Percentiles rank a stretch among this genome's conserved stretches.
Evolutionary conservation across 2,113 vertebrate genomes (phyloP).

Genomic region (Bufo bufo): DNA sequence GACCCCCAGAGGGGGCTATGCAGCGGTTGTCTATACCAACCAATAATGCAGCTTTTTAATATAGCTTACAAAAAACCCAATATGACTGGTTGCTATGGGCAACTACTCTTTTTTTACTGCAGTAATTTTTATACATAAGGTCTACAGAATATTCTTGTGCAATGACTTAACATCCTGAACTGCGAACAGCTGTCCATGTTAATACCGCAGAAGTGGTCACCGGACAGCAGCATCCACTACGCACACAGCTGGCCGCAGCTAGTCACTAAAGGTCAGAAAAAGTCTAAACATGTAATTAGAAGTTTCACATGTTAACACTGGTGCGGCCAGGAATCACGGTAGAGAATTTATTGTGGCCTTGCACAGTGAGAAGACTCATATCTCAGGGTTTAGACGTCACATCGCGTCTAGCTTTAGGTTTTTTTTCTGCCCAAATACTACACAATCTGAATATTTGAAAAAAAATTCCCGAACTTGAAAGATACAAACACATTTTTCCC

Average conservation of each 20-base stretch:
- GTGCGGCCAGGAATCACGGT: background rate
- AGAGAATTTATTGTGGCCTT: background rate
- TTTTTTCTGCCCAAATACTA: background rate
- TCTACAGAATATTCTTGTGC: background rate
- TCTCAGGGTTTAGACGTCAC: background rate
- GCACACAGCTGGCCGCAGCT: background rate
- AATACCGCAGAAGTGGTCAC: too few relatives aligned
- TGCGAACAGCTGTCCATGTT: background rate
- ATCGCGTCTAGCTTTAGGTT: background rate
- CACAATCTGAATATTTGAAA: background rate
- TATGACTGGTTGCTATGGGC: background rate
- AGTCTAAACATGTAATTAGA: background rate
- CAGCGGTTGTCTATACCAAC: too few relatives aligned
- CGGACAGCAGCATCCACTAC: background rate
- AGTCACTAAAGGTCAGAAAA: background rate
- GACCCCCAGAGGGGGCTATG: too few relatives aligned
- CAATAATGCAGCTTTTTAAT: background rate
- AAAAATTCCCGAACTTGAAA: background rate
- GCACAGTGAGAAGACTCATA: background rate
- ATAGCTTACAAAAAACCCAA: background rate
- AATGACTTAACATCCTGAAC: background rate
- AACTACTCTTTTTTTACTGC: background rate
- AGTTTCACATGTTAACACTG: background rate
- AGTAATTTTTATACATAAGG: background rate
- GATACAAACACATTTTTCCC: too few relatives aligned